Evolutionary conservation across 2,797 vertebrate species (phyloP).

Genomic region (Mus minutoides): DNA sequence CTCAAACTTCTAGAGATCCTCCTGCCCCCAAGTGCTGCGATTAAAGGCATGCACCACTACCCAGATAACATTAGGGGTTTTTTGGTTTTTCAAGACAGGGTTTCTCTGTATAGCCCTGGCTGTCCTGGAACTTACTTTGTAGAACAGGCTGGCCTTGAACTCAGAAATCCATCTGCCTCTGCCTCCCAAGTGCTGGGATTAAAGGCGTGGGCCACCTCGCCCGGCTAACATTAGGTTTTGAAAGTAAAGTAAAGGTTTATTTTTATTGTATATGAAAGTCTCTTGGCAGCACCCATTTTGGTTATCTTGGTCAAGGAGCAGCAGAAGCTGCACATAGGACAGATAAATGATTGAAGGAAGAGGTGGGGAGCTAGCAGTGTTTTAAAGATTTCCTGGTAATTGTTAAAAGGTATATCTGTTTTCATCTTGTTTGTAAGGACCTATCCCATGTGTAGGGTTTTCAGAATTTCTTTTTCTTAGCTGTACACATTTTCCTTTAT

Average conservation of each 20-base stretch:
- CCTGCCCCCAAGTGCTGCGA: not conserved
- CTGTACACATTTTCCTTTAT: not conserved
- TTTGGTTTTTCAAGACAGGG: not conserved
- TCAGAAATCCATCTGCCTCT: not conserved
- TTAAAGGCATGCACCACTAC: not conserved
- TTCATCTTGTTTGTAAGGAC: not conserved
- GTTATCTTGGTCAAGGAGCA: not conserved
- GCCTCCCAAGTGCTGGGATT: not conserved
- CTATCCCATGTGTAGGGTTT: not conserved
- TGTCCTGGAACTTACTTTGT: not conserved
- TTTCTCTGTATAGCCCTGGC: not conserved
- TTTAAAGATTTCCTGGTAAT: conserved; percentile 36
- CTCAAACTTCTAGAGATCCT: not conserved
- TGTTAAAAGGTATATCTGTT: not conserved
- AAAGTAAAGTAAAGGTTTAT: not conserved
- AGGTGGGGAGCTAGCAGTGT: not conserved
- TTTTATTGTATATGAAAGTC: not conserved
- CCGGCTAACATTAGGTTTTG: not conserved
- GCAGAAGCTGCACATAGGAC: not conserved
- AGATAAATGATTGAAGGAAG: not conserved
- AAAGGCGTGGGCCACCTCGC: not conserved
- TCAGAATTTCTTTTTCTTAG: not conserved
- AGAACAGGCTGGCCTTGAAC: not conserved
- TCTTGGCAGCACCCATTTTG: not conserved
- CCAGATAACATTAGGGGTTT: not conserved